phyloP scores from a whole-genome alignment of 1,140 invertebrate genomes.

The Octopus sinensis region DNA sequence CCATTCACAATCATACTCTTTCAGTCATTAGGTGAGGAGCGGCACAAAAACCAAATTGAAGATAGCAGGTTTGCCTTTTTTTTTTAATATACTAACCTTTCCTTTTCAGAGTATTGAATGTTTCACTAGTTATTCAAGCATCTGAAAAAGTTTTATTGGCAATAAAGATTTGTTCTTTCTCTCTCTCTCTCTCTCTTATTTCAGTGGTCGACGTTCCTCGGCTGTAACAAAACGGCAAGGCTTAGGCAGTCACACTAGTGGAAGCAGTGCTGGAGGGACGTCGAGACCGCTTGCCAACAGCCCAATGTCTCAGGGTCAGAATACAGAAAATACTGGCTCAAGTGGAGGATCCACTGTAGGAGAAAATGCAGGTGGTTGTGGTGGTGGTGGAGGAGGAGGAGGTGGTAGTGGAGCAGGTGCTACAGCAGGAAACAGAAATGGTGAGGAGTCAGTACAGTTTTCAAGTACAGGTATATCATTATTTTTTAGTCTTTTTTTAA shows the following conservation, averaged over 20 bases:
- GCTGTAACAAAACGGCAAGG: constrained; percentile 59
- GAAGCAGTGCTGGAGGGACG: constrained; percentile 25
- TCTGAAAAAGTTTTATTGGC: constrained; percentile 19
- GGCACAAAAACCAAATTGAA: too few species aligned
- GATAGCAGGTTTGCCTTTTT: too few species aligned
- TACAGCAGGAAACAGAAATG: constrained; percentile 40
- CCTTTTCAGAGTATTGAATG: too few species aligned
- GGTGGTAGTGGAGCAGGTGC: constrained; percentile 32
- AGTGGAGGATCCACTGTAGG: constrained; percentile 22
- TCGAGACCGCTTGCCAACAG: constrained; percentile 29
- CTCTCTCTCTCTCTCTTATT: constrained; percentile 25
- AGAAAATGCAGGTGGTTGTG: constrained; percentile 14
- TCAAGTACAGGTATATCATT: neutral
- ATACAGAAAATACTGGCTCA: constrained; percentile 11
- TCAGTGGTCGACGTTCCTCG: constrained; percentile 64
- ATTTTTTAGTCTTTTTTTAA: neutral
- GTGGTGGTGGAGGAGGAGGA: constrained; percentile 20
- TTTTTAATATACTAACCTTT: too few species aligned
- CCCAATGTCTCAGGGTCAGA: constrained; percentile 32
- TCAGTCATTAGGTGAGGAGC: too few species aligned
- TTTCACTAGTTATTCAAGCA: too few species aligned
- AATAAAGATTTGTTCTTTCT: constrained; percentile 30
- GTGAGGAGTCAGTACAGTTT: constrained; percentile 8
- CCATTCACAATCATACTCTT: too few species aligned
- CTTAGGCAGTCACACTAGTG: constrained; percentile 24